Conservation (phyloP, 2,113 vertebrate genomes). For the Spheniscus mendiculus region DNA sequence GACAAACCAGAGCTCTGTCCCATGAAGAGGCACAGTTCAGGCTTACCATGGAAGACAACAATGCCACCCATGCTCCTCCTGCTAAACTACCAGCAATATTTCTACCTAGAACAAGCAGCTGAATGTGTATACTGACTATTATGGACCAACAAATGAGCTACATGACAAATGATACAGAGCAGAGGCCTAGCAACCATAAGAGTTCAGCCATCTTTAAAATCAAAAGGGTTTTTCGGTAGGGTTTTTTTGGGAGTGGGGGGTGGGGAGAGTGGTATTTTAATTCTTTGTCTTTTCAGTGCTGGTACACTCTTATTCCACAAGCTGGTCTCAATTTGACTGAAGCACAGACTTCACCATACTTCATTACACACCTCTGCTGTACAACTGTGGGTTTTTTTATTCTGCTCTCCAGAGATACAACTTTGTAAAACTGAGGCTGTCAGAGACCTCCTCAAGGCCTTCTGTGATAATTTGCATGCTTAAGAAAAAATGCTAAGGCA, state of each 20-base stretch:
- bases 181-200: neutral
- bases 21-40: neutral
- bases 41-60: neutral
- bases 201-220: neutral
- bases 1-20: neutral
- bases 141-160: neutral
- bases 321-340: neutral
- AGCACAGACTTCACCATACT: neutral
- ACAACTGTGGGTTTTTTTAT: neutral
- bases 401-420: neutral
- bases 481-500: neutral
- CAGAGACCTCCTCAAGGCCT: neutral
- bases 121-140: neutral
- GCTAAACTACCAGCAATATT: neutral
- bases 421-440: neutral
- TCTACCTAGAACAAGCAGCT: neutral
- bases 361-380: neutral
- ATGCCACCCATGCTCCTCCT: neutral
- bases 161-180: neutral
- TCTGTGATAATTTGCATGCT: neutral
- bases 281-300: neutral
- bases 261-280: neutral
- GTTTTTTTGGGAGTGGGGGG: fast-evolving
- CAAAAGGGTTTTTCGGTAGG: neutral
- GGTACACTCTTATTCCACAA: neutral